Conservation (phyloP, 2,113 vertebrate species). For the Corydoras maculifer region DNA sequence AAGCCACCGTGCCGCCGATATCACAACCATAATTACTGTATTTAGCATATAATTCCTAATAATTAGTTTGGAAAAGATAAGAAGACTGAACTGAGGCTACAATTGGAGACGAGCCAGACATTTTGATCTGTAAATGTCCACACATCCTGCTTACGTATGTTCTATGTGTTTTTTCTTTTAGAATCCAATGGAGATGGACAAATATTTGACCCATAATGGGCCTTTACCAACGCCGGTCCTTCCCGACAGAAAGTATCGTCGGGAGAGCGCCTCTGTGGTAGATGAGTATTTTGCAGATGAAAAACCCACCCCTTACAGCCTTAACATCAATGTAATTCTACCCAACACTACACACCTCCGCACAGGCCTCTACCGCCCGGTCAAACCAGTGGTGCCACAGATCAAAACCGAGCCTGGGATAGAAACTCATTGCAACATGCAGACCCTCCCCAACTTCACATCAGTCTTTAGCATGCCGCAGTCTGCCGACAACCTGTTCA, state of each 20-base stretch:
- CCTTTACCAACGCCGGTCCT: conserved; percentile 41
- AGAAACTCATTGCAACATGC: conserved; percentile 63
- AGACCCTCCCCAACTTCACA: conserved; percentile 86
- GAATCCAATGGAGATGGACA: conserved; percentile 76
- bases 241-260: conserved; percentile 75
- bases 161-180: conserved; percentile 40
- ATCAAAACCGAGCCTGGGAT: conserved; percentile 76
- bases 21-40: too few species aligned
- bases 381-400: conserved; percentile 62
- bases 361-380: conserved; percentile 77
- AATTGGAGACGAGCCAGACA: too few species aligned
- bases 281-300: conserved; percentile 85
- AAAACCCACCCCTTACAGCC: conserved; percentile 74
- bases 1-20: too few species aligned
- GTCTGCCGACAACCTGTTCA: conserved; percentile 73
- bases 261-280: conserved; percentile 82
- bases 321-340: conserved; percentile 89
- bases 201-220: conserved; percentile 67
- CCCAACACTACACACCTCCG: conserved; percentile 79
- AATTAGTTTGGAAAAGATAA: too few species aligned
- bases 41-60: too few species aligned
- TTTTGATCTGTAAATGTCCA: too few species aligned
- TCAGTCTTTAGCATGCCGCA: conserved; percentile 84
- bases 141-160: neutral
- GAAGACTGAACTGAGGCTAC: too few species aligned